A percentile compares a stretch with the other conserved stretches of the same genome.
These are phyloP conservation scores for Gandaritis pyraliata DNA, from an alignment of 2,888 invertebrate species.

Conservation along the genomic window DNA sequence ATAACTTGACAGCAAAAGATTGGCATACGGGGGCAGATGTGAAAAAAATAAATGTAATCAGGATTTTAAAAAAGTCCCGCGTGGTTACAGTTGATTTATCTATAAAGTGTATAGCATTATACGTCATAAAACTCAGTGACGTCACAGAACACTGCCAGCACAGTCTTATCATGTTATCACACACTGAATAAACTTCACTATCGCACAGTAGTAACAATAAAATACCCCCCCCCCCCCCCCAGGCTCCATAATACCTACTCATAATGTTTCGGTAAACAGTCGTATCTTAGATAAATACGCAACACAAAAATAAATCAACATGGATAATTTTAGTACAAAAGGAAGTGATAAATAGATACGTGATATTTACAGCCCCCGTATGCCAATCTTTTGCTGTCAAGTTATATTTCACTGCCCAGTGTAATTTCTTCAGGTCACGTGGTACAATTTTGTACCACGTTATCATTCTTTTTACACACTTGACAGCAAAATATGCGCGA, in stretches of 20 bases:
- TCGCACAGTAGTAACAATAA: constrained; percentile 8
- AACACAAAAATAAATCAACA: not conserved
- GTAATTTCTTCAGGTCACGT: too few relatives aligned
- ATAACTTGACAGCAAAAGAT: too few relatives aligned
- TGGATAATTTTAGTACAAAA: constrained; percentile 10
- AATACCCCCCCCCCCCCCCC: constrained; percentile 22
- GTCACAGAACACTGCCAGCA: constrained; percentile 20
- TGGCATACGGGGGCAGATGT: too few relatives aligned
- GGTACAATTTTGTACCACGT: too few relatives aligned
- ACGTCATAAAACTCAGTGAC: constrained; percentile 15
- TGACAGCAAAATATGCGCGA: too few relatives aligned
- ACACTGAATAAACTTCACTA: constrained; percentile 2
- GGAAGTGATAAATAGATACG: constrained; percentile 8
- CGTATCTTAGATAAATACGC: not conserved
- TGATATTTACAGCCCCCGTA: constrained; percentile 1
- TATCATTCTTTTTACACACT: too few relatives aligned
- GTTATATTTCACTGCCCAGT: too few relatives aligned
- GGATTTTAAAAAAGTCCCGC: too few relatives aligned
- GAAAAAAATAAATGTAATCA: too few relatives aligned
- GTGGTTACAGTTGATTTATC: too few relatives aligned
- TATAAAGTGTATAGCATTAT: not conserved
- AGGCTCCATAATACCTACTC: constrained; percentile 12
- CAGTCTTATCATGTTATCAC: constrained; percentile 6
- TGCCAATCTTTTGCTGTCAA: too few relatives aligned
- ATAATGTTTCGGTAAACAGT: constrained; percentile 6